Evolutionary conservation across 2,113 vertebrate species (phyloP).

Genomic region (Micronycteris hirsuta): DNA sequence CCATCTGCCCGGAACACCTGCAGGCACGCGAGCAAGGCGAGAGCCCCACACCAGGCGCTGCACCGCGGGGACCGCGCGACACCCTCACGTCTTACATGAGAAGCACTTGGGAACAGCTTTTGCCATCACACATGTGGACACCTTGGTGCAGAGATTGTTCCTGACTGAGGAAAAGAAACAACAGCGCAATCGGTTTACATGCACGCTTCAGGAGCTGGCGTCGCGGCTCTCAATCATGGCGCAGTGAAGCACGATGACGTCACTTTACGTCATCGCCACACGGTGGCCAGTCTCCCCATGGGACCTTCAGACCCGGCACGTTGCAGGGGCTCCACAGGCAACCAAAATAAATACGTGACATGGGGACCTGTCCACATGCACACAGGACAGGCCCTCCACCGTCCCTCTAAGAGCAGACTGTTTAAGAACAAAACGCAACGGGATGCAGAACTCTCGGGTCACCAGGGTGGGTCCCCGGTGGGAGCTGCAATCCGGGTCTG

Average conservation of each 20-base stretch:
- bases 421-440: background rate
- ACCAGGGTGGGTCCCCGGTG: background rate
- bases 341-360: background rate
- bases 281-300: background rate
- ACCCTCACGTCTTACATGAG: slow-evolving; percentile 88
- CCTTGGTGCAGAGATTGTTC: slow-evolving; percentile 91
- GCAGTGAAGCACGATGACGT: background rate
- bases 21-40: background rate
- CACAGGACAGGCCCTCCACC: background rate
- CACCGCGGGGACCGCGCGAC: slow-evolving; percentile 62
- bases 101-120: slow-evolving; percentile 89
- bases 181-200: slow-evolving; percentile 71
- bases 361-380: fast-evolving
- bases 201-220: background rate
- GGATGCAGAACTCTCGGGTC: background rate
- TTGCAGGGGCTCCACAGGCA: background rate
- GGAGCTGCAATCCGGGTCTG: background rate
- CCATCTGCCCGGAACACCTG: slow-evolving; percentile 45
- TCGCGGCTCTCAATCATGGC: background rate
- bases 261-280: background rate
- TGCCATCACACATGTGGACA: slow-evolving; percentile 93
- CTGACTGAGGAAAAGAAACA: slow-evolving; percentile 88
- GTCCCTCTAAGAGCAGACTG: background rate
- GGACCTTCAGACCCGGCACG: fast-evolving
- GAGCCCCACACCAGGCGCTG: slow-evolving; percentile 72